These are phyloP conservation scores for Pemphredon lugubris DNA, from an alignment of 2,888 invertebrate species.

Conservation along the genomic window DNA sequence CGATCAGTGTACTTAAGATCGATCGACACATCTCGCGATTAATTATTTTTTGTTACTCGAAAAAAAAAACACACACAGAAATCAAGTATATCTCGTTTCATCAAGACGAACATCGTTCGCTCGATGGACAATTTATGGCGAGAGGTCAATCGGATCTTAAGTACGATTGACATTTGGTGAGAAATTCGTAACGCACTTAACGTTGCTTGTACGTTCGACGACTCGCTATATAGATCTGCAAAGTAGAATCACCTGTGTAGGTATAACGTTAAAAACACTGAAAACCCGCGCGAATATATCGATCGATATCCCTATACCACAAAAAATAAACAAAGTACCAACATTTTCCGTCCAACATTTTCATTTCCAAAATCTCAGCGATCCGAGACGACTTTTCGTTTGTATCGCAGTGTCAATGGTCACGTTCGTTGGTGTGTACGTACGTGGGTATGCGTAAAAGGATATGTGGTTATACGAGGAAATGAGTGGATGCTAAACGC, in stretches of 20 bases:
- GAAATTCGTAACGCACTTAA: constrained; percentile 47
- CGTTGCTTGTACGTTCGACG: constrained; percentile 49
- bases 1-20: constrained; percentile 7
- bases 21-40: constrained; percentile 17
- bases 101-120: neutral
- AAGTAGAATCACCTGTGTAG: constrained; percentile 52
- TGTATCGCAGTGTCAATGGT: constrained; percentile 39
- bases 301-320: neutral
- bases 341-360: neutral
- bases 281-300: constrained; percentile 28
- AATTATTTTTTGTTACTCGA: neutral
- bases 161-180: constrained; percentile 35
- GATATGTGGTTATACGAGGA: constrained; percentile 38
- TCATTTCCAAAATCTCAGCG: neutral
- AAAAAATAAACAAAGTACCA: neutral
- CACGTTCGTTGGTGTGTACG: constrained; percentile 13
- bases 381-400: constrained; percentile 6
- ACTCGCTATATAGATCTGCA: constrained; percentile 40
- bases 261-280: constrained; percentile 39
- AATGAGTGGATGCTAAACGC: constrained; percentile 37
- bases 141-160: constrained; percentile 38
- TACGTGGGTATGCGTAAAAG: constrained; percentile 30
- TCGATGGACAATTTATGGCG: neutral
- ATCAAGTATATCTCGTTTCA: neutral
- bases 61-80: neutral